A percentile compares a stretch with the other conserved stretches of the same genome.
phyloP scores from a whole-genome alignment of 2,797 vertebrate genomes.

The Lutra lutra region DNA sequence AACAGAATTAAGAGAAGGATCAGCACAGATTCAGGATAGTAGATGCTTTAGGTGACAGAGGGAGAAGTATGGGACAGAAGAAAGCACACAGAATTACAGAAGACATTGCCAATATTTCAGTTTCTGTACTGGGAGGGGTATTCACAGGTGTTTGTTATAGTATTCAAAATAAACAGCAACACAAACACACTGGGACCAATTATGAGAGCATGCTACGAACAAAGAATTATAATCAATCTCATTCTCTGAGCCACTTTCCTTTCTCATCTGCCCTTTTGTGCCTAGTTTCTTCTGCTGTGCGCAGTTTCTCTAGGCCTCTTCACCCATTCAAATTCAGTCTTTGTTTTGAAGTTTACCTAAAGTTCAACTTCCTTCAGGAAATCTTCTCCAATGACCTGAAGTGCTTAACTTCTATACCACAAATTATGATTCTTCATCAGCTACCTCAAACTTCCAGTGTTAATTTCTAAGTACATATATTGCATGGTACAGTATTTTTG shows the following conservation, averaged over 20 bases:
- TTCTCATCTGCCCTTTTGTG: background rate
- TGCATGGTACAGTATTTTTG: background rate
- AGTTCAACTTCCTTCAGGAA: background rate
- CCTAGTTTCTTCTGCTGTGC: background rate
- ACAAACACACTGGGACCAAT: background rate
- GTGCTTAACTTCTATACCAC: background rate
- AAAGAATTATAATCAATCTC: background rate
- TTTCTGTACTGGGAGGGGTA: background rate
- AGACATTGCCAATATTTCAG: background rate
- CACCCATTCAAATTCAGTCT: background rate
- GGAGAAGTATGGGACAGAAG: background rate
- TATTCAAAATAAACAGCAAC: background rate
- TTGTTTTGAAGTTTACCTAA: background rate
- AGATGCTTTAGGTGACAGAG: background rate
- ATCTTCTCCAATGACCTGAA: background rate
- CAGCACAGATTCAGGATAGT: background rate
- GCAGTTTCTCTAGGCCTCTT: background rate
- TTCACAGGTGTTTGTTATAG: background rate
- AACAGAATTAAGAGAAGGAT: background rate
- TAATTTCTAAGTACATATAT: background rate
- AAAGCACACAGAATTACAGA: background rate
- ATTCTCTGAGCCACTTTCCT: background rate
- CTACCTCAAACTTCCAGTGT: background rate
- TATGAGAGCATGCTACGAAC: background rate
- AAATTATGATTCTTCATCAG: background rate